Percentiles rank a stretch among this genome's conserved stretches.
phyloP scores from a whole-genome alignment of 2,888 invertebrate genomes.

The Clostera curtula region DNA sequence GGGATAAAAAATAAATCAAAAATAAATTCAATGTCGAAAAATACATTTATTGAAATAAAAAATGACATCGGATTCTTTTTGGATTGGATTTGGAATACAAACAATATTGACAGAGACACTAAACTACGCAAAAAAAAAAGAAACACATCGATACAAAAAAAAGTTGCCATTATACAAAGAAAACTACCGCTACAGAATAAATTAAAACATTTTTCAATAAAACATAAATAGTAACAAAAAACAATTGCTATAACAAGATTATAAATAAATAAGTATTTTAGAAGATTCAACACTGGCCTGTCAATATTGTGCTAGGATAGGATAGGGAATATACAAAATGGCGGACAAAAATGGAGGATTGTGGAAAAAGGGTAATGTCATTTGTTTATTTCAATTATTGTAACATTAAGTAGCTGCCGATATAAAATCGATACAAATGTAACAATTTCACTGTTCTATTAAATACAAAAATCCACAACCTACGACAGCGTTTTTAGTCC shows the following conservation, averaged over 20 bases:
- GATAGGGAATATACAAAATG: conserved; percentile 24
- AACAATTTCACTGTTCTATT: conserved; percentile 47
- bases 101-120: conserved; percentile 71
- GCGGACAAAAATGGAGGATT: conserved; percentile 11
- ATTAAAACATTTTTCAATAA: conserved; percentile 61
- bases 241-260: conserved; percentile 63
- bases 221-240: conserved; percentile 70
- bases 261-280: conserved; percentile 61
- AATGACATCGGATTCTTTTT: conserved; percentile 64
- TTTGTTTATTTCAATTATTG: conserved; percentile 68
- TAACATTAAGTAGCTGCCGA: conserved; percentile 68
- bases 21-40: conserved; percentile 37
- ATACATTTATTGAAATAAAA: conserved; percentile 74
- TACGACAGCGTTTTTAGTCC: conserved; percentile 29
- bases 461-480: conserved; percentile 58
- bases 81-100: conserved; percentile 62
- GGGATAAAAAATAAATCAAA: conserved; percentile 38
- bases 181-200: conserved; percentile 59
- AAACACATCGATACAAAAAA: conserved; percentile 47
- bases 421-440: conserved; percentile 58
- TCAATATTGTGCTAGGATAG: conserved; percentile 65
- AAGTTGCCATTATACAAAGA: conserved; percentile 49
- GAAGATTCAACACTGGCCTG: conserved; percentile 73
- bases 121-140: conserved; percentile 54
- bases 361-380: conserved; percentile 44